Evolutionary conservation across 2,888 invertebrate genomes (phyloP).

Genomic region (Venustoraphidia nigricollis): DNA sequence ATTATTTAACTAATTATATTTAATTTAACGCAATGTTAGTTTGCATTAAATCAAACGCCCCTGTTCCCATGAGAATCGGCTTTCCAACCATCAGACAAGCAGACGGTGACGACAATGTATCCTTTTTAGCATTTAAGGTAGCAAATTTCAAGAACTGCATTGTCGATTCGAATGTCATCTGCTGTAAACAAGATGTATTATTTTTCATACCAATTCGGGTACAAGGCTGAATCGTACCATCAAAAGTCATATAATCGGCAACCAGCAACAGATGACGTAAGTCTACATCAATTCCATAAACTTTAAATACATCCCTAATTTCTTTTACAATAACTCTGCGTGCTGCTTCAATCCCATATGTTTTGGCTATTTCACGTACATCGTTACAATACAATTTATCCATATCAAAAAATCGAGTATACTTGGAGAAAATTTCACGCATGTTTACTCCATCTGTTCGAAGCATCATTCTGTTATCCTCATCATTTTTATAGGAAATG

Average conservation of each 20-base stretch:
- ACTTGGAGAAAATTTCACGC: conserved; percentile 29
- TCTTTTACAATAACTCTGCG: conserved; percentile 81
- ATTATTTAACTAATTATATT: too few relatives aligned
- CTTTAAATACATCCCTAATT: conserved; percentile 89
- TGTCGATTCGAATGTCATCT: conserved; percentile 96
- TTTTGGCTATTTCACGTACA: conserved; percentile 75
- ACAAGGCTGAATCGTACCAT: conserved; percentile 78
- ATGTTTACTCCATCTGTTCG: conserved; percentile 96
- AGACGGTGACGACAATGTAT: conserved; percentile 69
- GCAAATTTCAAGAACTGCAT: conserved; percentile 70
- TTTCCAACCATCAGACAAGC: conserved; percentile 77
- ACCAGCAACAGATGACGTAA: conserved; percentile 82
- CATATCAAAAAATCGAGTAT: conserved; percentile 45
- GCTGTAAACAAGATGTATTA: conserved; percentile 87
- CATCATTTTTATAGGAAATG: conserved; percentile 56
- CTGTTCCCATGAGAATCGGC: conserved; percentile 71
- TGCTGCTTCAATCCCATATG: conserved; percentile 95
- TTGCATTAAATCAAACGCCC: conserved; percentile 39
- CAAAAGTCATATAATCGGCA: conserved; percentile 96
- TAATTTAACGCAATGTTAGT: conserved; percentile 2
- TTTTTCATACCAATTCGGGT: conserved; percentile 82
- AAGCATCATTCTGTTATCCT: conserved; percentile 43
- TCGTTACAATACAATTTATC: conserved; percentile 84
- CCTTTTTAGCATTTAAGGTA: conserved; percentile 45
- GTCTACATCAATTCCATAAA: conserved; percentile 93